These are phyloP conservation scores for Papilio polyxenes DNA, from an alignment of 1,140 invertebrate genomes.

Conservation along the genomic window DNA sequence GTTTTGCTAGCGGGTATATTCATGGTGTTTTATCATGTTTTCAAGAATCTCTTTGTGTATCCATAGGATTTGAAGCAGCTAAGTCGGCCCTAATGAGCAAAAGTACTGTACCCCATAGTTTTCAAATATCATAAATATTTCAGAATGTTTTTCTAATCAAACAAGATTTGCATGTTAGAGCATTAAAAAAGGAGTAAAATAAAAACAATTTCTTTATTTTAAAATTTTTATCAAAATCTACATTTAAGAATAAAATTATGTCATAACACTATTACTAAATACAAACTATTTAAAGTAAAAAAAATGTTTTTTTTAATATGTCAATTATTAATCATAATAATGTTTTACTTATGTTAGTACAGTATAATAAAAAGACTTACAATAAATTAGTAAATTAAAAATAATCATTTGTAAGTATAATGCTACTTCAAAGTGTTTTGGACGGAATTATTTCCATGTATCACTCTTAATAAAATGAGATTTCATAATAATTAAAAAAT, in stretches of 20 bases:
- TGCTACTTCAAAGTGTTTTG: background rate
- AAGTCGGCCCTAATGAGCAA: constrained; percentile 77
- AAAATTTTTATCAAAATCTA: background rate
- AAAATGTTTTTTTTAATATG: no score
- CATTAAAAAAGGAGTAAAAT: background rate
- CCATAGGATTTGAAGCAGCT: constrained; percentile 81
- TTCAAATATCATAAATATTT: constrained; percentile 40
- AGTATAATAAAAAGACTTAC: background rate
- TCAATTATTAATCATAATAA: no score
- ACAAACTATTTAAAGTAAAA: background rate
- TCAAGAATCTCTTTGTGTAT: constrained; percentile 78
- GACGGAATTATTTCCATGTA: constrained; percentile 16
- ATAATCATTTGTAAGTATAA: background rate
- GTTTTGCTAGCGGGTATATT: constrained; percentile 83
- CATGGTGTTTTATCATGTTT: constrained; percentile 75
- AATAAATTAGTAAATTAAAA: background rate
- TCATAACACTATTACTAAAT: constrained; percentile 5
- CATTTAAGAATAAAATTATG: background rate
- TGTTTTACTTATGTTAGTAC: background rate
- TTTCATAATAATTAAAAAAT: background rate
- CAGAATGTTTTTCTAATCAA: background rate
- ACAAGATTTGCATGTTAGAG: background rate
- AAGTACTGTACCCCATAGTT: constrained; percentile 75
- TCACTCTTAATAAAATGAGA: background rate
- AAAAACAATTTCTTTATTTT: background rate